Conservation (phyloP, 2,797 vertebrate species). For the Sparidentex hasta region DNA sequence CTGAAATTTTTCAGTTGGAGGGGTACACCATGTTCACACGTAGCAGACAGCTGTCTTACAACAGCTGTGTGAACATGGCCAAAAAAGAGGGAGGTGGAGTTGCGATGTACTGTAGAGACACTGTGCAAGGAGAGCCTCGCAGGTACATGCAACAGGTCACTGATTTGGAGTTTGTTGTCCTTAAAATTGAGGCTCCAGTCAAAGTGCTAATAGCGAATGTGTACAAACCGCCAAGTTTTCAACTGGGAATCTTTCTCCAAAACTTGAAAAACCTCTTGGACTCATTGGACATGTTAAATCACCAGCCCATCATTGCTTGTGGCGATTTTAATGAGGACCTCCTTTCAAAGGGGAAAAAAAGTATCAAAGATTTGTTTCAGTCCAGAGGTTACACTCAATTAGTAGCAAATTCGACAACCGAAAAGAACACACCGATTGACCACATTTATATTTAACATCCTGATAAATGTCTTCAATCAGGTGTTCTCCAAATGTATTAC, state of each 20-base stretch:
- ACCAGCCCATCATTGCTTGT: neutral
- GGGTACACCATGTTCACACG: neutral
- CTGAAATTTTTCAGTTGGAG: neutral
- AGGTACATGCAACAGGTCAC: neutral
- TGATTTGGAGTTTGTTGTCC: neutral
- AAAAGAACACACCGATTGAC: too few relatives aligned
- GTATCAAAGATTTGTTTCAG: too few relatives aligned
- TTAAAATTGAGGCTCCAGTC: neutral
- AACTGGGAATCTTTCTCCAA: neutral
- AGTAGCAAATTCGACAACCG: too few relatives aligned
- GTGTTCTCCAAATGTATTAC: too few relatives aligned
- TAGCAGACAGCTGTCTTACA: neutral
- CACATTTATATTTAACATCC: too few relatives aligned
- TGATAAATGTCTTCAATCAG: too few relatives aligned
- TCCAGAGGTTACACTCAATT: too few relatives aligned
- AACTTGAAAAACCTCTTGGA: neutral
- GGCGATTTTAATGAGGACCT: too few relatives aligned
- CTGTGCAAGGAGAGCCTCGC: neutral
- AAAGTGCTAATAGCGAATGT: neutral
- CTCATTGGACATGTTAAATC: neutral
- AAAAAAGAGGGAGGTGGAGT: neutral
- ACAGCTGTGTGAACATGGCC: neutral
- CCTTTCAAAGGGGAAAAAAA: too few relatives aligned
- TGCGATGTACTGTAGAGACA: too few relatives aligned
- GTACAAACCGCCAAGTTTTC: neutral